phyloP scores from a whole-genome alignment of 1,140 invertebrate species.

The Drosophila pallidifrons region DNA sequence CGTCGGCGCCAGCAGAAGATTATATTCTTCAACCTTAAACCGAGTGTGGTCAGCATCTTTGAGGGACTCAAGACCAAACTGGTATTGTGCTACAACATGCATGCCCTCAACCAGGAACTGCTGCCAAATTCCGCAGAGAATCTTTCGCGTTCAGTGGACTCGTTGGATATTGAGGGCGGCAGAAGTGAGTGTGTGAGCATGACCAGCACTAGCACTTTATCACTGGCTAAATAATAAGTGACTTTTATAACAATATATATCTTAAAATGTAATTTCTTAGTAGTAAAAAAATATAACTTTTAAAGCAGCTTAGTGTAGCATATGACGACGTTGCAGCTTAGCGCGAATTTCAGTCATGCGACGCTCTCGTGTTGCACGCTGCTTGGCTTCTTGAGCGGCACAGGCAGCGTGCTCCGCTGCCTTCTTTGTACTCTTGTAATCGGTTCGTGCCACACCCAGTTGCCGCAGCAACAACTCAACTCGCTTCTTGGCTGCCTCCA shows the following conservation, averaged over 20 bases:
- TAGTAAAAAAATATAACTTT: conserved; percentile 15
- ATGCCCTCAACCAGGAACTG: conserved; percentile 89
- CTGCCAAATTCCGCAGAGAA: conserved; percentile 73
- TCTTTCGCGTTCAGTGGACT: conserved; percentile 57
- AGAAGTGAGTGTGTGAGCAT: conserved; percentile 63
- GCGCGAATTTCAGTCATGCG: conserved; percentile 36
- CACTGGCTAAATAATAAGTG: conserved; percentile 23
- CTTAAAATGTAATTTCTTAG: background rate
- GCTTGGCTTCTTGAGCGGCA: conserved; percentile 87
- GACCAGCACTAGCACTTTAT: conserved; percentile 58
- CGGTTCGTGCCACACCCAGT: conserved; percentile 86
- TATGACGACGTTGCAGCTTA: background rate
- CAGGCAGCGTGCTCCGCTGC: conserved; percentile 87
- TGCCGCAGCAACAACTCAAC: conserved; percentile 87
- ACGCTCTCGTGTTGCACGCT: conserved; percentile 52
- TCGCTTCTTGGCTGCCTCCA: conserved; percentile 87
- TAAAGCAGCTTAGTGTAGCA: background rate
- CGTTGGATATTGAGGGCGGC: conserved; percentile 48
- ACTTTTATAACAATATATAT: background rate
- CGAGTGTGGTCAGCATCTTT: conserved; percentile 91
- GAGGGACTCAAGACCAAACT: conserved; percentile 90
- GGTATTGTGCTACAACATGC: conserved; percentile 90
- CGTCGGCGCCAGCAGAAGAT: conserved; percentile 89
- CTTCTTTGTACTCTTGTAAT: conserved; percentile 87
- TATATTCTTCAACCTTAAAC: conserved; percentile 93